Evolutionary conservation across 2,113 vertebrate species (phyloP), one percentile per base, ranked within the genome.

Genomic region (Illadopsis cleaveri): DNA sequence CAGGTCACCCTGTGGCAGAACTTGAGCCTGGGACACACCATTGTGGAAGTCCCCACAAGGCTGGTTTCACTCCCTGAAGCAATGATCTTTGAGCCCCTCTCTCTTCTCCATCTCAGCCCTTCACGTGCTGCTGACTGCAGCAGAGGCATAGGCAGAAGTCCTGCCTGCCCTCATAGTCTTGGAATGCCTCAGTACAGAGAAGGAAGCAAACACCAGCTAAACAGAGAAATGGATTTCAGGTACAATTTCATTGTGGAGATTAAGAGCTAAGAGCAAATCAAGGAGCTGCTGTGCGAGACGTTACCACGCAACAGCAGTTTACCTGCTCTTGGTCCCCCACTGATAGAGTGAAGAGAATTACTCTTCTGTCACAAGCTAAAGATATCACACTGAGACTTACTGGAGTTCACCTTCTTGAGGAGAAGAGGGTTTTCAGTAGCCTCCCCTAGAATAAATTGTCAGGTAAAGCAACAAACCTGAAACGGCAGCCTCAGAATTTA

Each of bases 211-310:
- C 28, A 48, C 18, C 83, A 89, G 11, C 47, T 68, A 93, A 92
- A 57, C 12, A 61, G 51, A 79, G n/a, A 77, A 68, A 82, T 1
- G 2, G n/a, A 53, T 91, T 90, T 68, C 82, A 93, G 61, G 45
- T 48, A 82, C 48, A 23, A 27, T 76, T 92, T 85, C 37, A 5
- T 22, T 19, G 42, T 3, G 3, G 61, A 82, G 70, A 91, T 92
- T 64, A 88, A 80, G 70, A 92, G 48, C 82, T 93, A 68, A 72
- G 92, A 85, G 75, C n/a, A 79, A 79, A 95, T 64, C 37, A 45
- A 91, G 48, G 44, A 68, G 57, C 51, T 76, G 44, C 65, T 72
- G 37, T 37, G 75, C 0, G 1, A 95, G 62, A 38, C 0, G 5
- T 90, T 88, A 93, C 90, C 70, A 85, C 1, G n/a, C 82, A 88